Evolutionary conservation across 2,113 vertebrate genomes (phyloP), one percentile per base, ranked within the genome.

Genomic region (Coreoperca whiteheadi): DNA sequence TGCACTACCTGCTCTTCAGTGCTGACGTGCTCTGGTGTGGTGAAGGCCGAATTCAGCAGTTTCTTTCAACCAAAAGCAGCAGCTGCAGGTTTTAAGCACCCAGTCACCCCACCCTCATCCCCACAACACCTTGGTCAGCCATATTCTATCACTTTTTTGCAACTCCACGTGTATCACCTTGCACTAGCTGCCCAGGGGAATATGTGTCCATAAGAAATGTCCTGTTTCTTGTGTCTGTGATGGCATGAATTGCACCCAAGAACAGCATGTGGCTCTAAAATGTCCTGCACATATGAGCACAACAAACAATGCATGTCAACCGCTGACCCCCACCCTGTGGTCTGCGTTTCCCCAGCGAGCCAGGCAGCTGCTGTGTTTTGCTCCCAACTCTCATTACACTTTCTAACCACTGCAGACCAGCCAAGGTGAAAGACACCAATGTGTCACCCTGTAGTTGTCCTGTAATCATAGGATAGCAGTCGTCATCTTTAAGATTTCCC

Each of bases 371-470:
- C 87, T 90, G 71, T 34, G 73, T 76, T 77, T 8, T 66, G 61
- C 51, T 71, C 72, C 66, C 39, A 81, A 74, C 59, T 68, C 83
- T 90, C 77, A 71, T 89, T 32, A 87, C 80, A 79, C 79, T 77
- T 77, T 72, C 68, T 41, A 73, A 70, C 75, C 84, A 69, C 74
- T 79, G 86, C 88, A 88, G 88, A 78, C 34, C 64, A 69, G 69
- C 65, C 56, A 79, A 84, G 75, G 77, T 82, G 81, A 89, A 75
- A 84, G 57, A 85, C 61, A 67, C 65, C n/a, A 60, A 8, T 54
- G 82, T 82, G 71, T 85, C 88, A 71, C 73, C 16, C 43, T 68
- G 83, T 77, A 71, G 64, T 86, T 30, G 39, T 75, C 57, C 67
- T 84, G 74, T 79, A 56, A 89, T 81, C 76, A 86, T 72, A 39